Evolutionary conservation across 2,797 vertebrate species (phyloP).

Genomic region (Pantherophis vulpinus): DNA sequence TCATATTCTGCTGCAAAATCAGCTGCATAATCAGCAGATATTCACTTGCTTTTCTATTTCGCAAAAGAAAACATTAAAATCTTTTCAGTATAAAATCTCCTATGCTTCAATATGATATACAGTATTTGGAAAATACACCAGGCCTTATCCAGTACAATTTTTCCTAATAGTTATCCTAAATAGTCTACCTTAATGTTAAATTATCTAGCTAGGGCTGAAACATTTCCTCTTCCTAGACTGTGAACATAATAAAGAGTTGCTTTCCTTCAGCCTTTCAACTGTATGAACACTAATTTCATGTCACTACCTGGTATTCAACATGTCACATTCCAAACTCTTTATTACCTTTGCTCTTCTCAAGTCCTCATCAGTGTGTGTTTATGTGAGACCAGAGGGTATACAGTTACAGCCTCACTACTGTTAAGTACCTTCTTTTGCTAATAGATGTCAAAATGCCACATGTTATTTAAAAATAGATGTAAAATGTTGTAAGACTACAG

Average conservation of each 20-base stretch:
- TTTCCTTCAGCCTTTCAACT: background rate
- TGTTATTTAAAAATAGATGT: background rate
- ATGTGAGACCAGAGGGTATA: background rate
- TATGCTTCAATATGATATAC: background rate
- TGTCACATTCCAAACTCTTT: background rate
- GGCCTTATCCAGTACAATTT: background rate
- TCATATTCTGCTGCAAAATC: background rate
- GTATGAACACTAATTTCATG: background rate
- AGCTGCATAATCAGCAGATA: background rate
- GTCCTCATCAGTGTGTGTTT: background rate
- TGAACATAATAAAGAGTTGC: background rate
- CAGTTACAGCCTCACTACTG: background rate
- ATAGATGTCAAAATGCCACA: background rate
- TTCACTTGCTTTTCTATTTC: background rate
- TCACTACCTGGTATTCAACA: background rate
- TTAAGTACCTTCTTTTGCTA: background rate
- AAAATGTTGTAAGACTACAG: background rate
- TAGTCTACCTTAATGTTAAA: background rate
- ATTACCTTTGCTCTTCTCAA: background rate
- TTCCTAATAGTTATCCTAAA: background rate
- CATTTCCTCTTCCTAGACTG: background rate
- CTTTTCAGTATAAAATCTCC: background rate
- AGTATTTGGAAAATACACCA: background rate
- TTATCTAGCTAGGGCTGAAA: background rate
- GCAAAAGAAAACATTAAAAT: background rate